Conservation (phyloP, 2,797 vertebrate genomes). For the Benthosema pterotum region DNA sequence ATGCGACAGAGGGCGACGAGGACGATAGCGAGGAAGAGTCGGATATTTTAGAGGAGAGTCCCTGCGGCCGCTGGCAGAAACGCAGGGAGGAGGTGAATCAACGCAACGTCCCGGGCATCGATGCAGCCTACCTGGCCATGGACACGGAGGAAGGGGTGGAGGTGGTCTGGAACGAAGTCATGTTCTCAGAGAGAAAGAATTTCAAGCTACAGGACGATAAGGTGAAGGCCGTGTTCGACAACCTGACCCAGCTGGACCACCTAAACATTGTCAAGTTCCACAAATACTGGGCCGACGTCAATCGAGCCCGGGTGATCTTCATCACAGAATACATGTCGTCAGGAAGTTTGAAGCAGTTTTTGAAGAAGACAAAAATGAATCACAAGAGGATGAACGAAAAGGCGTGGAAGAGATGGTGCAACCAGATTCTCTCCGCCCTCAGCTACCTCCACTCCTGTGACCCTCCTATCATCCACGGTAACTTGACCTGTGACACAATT, state of each 20-base stretch:
- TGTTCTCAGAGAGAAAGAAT: slow-evolving; percentile 91
- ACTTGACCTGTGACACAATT: slow-evolving; percentile 96
- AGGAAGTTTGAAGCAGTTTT: slow-evolving; percentile 90
- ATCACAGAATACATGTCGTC: slow-evolving; percentile 94
- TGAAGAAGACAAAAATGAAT: slow-evolving; percentile 94
- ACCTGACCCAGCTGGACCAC: slow-evolving; percentile 91
- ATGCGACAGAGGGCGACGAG: slow-evolving; percentile 79
- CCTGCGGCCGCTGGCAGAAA: slow-evolving; percentile 98
- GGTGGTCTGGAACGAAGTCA: slow-evolving; percentile 93
- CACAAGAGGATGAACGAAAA: slow-evolving; percentile 95
- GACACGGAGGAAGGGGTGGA: slow-evolving; percentile 92
- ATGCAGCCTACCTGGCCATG: slow-evolving; percentile 90
- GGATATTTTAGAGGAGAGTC: slow-evolving; percentile 95
- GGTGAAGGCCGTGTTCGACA: slow-evolving; percentile 90
- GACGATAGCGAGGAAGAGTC: slow-evolving; percentile 96
- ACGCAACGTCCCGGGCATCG: slow-evolving; percentile 91
- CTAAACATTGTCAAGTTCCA: slow-evolving; percentile 93
- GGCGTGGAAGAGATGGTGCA: slow-evolving; percentile 99
- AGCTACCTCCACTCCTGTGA: slow-evolving; percentile 97
- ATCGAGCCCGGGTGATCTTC: slow-evolving; percentile 91
- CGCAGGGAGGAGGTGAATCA: slow-evolving; percentile 95
- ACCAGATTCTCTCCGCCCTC: slow-evolving; percentile 96
- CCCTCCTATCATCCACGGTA: slow-evolving; percentile 95
- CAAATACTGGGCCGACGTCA: slow-evolving; percentile 92
- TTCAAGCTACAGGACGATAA: slow-evolving; percentile 92